Evolutionary conservation across 64 coral and sea anemone species (phyloP).

Genomic region (Hydrozoanthus tunicans): DNA sequence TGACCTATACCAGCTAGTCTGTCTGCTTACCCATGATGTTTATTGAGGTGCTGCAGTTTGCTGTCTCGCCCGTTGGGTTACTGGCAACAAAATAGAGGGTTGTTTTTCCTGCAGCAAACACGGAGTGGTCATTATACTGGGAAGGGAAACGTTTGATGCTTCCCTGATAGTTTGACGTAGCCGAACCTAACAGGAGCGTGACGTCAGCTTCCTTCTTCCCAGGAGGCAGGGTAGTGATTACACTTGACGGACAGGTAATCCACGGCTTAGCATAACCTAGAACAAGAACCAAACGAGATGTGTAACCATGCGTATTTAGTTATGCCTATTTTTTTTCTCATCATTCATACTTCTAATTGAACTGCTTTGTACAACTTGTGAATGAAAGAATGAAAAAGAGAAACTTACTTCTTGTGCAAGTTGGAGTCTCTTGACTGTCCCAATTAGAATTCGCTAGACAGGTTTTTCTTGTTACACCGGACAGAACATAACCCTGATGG

Average conservation of each 20-base stretch:
- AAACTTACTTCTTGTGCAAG: conserved; percentile 27
- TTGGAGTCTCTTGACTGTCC: conserved; percentile 42
- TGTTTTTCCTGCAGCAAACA: conserved; percentile 25
- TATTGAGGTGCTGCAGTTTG: conserved; percentile 38
- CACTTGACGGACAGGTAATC: conserved; percentile 38
- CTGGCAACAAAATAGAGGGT: conserved; percentile 27
- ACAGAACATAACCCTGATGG: conserved; percentile 19
- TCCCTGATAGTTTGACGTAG: conserved; percentile 15
- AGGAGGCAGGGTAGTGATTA: conserved; percentile 26
- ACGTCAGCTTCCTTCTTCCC: conserved; percentile 21
- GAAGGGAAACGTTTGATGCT: conserved; percentile 16
- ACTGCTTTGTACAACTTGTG: too few species aligned
- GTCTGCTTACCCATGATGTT: conserved; percentile 37
- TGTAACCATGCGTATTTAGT: too few species aligned
- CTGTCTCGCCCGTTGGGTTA: conserved; percentile 31
- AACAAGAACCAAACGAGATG: background rate
- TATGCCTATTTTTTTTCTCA: too few species aligned
- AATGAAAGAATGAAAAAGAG: too few species aligned
- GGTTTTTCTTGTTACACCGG: conserved; percentile 16
- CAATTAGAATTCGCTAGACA: background rate
- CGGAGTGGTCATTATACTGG: background rate
- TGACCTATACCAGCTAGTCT: background rate
- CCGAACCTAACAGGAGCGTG: conserved; percentile 18
- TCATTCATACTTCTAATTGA: too few species aligned
- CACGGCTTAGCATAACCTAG: conserved; percentile 28